A percentile compares a stretch with the other conserved stretches of the same genome.
phyloP scores from a whole-genome alignment of 2,113 vertebrate genomes.

The Coptodon bakossiorum region DNA sequence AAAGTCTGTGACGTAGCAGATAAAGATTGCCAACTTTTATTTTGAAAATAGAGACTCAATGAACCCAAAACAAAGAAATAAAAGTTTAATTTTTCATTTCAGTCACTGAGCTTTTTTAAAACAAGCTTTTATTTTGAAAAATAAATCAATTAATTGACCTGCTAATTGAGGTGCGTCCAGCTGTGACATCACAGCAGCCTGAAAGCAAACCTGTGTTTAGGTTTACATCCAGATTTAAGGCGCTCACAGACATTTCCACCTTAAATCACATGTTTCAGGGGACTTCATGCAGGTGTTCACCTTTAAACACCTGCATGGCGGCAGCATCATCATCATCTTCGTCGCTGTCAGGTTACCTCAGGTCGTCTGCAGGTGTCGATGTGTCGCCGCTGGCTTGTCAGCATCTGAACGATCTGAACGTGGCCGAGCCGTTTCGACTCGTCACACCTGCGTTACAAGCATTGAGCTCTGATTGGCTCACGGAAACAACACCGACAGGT shows the following conservation, averaged over 20 bases:
- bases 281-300: not conserved
- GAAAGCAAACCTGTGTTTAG: not conserved
- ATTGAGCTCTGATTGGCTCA: not conserved
- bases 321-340: not conserved
- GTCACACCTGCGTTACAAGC: not conserved
- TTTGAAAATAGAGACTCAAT: not conserved
- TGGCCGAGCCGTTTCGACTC: not conserved
- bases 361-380: not conserved
- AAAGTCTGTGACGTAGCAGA: not conserved
- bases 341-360: not conserved
- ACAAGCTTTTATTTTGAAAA: not conserved
- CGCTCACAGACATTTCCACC: not conserved
- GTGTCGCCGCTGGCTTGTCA: not conserved
- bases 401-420: not conserved
- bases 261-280: not conserved
- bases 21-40: not conserved
- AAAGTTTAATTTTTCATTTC: not conserved
- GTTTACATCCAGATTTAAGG: not conserved
- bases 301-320: not conserved
- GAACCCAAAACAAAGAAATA: not conserved
- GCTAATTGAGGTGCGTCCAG: not conserved
- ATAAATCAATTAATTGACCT: not conserved
- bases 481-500: accelerated
- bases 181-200: not conserved
- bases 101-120: not conserved